Conservation (phyloP, 2,888 invertebrate genomes). For the Allygus modestus region DNA sequence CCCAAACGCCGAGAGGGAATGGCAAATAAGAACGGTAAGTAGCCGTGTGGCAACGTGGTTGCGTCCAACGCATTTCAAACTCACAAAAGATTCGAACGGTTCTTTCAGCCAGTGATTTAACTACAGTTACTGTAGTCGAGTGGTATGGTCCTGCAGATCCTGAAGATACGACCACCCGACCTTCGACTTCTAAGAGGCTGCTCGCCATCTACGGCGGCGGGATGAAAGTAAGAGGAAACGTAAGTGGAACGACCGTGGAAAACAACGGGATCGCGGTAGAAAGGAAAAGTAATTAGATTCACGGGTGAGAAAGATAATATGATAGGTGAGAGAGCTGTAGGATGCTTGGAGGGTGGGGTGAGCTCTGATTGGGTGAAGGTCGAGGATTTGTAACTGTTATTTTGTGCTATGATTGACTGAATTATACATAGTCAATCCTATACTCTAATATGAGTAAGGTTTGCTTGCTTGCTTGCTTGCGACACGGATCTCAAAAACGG, state of each 20-base stretch:
- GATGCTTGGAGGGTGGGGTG: background rate
- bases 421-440: too few relatives aligned
- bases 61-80: background rate
- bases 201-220: conserved; percentile 8
- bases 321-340: background rate
- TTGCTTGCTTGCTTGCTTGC: too few relatives aligned
- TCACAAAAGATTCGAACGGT: conserved; percentile 5
- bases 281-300: conserved; percentile 10
- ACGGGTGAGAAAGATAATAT: background rate
- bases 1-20: background rate
- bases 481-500: too few relatives aligned
- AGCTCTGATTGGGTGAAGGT: too few relatives aligned
- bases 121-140: background rate
- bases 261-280: conserved; percentile 2
- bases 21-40: background rate
- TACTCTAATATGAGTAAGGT: too few relatives aligned
- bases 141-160: background rate
- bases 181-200: background rate
- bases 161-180: background rate
- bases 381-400: too few relatives aligned
- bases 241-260: conserved; percentile 21
- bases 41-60: background rate
- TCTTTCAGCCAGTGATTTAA: background rate
- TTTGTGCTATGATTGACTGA: too few relatives aligned
- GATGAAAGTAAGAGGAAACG: conserved; percentile 29